Base-by-base conservation (phyloP, 2,113 vertebrate species). In the Oryzias celebensis region DNA sequence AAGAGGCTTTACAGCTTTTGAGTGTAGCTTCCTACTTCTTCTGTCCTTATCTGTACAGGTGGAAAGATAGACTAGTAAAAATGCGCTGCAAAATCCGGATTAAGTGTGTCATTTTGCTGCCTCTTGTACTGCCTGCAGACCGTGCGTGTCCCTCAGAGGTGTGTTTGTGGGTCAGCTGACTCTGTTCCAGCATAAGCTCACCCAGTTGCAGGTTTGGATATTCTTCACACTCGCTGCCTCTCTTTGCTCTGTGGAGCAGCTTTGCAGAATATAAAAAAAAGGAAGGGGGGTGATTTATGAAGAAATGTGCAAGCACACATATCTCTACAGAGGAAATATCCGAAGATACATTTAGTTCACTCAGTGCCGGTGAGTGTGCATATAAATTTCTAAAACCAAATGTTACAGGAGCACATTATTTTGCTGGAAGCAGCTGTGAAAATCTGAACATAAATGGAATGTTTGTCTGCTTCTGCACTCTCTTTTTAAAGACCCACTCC, bases 191-290 rank as follows among this genome's bases (percentile, higher is more conserved):
- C 56, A 58, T 18, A 70, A 65, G 54, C 61, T 54, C 53, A 52
- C 54, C 58, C 63, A 55, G 22, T 18, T 60, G 70, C 70, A 85
- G 70, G 72, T 82, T 79, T 81, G 65, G 17, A 76, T 22, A 52
- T 65, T n/a, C 44, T 54, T 58, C 45, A 48, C 41, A 62, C 41
- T 78, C 18, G n/a, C 1, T 60, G 46, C 44, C 20, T 77, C 47
- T 23, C 10, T 53, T 62, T 50, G 56, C 22, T 74, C 54, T 68
- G 71, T 68, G 47, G 60, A 72, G 52, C 24, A 52, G 31, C 63
- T 64, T 62, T 43, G 41, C 49, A 69, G 49, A 57, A 44, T 60
- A 65, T 69, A 48, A 50, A 43, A 46, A 28, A 52, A 20, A 54
- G 62, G 26, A 23, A 54, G 59, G 47, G 47, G 43, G 70, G 59